These are phyloP conservation scores for Calcarius ornatus DNA, from an alignment of 2,113 vertebrate species.

Conservation along the genomic window DNA sequence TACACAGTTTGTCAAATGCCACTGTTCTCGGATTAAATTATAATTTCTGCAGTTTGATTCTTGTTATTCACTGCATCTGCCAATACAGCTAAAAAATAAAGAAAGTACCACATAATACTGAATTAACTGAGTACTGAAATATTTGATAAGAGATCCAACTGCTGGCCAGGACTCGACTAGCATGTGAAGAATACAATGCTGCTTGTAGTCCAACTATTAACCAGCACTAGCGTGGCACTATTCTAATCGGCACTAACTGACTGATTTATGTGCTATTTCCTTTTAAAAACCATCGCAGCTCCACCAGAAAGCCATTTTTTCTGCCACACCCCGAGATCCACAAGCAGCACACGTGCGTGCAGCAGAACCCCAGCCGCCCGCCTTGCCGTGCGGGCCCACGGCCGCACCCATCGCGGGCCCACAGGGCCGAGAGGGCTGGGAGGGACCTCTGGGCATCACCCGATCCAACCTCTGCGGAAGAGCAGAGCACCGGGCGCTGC, in stretches of 20 bases:
- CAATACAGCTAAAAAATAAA: not conserved
- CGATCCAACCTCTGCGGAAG: not conserved
- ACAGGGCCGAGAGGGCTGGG: not conserved
- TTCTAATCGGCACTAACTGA: too few species aligned
- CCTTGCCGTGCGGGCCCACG: rapidly evolving
- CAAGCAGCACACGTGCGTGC: rapidly evolving
- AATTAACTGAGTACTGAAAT: not conserved
- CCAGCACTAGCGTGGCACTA: not conserved
- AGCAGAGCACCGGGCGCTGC: rapidly evolving
- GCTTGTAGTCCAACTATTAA: not conserved
- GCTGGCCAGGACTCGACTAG: not conserved
- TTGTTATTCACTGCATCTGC: not conserved
- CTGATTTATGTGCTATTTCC: not conserved
- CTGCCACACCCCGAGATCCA: not conserved
- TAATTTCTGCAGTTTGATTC: not conserved
- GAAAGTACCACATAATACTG: too few species aligned
- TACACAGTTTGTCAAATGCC: rapidly evolving
- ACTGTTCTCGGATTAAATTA: not conserved
- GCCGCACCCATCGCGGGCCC: not conserved
- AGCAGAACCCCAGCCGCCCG: not conserved
- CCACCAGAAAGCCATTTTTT: not conserved
- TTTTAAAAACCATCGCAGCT: not conserved
- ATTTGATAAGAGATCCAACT: not conserved
- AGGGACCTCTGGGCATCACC: not conserved
- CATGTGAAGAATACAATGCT: not conserved